These are phyloP conservation scores for Campylomormyrus numenius DNA, from an alignment of 2,113 vertebrate genomes.

Conservation along the genomic window DNA sequence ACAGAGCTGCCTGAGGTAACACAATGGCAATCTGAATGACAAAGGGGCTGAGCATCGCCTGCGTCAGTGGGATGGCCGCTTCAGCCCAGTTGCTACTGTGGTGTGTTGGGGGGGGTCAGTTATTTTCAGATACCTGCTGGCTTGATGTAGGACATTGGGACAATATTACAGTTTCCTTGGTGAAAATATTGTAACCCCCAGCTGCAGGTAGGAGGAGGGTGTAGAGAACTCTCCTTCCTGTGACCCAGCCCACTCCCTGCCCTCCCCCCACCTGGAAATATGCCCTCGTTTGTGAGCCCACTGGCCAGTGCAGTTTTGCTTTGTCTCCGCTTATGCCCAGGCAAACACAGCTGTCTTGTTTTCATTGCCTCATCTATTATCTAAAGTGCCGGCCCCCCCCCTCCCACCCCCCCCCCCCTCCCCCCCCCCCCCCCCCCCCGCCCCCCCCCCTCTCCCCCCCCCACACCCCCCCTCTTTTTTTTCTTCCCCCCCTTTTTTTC, in stretches of 20 bases:
- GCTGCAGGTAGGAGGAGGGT: background rate
- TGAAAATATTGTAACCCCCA: background rate
- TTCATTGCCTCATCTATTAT: background rate
- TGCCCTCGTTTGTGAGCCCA: background rate
- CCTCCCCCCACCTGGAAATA: background rate
- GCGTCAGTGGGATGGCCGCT: too few species aligned
- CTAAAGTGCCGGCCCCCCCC: too few species aligned
- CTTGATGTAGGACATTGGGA: background rate
- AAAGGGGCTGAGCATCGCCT: background rate
- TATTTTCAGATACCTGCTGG: background rate
- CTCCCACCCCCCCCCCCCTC: too few species aligned
- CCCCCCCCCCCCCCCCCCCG: too few species aligned
- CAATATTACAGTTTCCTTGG: background rate
- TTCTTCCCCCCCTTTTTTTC: too few species aligned
- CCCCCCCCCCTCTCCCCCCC: too few species aligned
- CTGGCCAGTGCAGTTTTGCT: background rate
- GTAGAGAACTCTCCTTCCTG: background rate
- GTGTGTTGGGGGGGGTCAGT: background rate
- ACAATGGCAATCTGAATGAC: conserved; percentile 2
- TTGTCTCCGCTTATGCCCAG: background rate
- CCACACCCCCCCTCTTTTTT: too few species aligned
- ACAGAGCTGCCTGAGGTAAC: background rate
- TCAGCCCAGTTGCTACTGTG: background rate
- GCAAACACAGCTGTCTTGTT: background rate
- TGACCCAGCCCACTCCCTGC: background rate